These are phyloP conservation scores for Diadumene lineata DNA, from an alignment of 92 coral and sea anemone genomes.

Conservation along the genomic window DNA sequence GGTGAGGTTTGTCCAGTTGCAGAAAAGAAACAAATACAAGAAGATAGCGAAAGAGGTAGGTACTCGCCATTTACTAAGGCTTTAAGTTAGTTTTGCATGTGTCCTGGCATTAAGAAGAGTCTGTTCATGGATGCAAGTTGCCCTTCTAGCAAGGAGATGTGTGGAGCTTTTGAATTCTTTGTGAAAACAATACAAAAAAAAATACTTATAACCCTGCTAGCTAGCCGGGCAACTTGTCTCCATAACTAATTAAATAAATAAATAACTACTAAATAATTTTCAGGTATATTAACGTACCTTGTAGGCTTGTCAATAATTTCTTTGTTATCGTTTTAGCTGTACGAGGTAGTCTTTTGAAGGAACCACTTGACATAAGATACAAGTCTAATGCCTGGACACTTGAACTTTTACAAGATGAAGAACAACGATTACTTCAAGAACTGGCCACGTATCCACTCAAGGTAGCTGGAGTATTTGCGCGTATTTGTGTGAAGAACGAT, in stretches of 20 bases:
- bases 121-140: too few species aligned
- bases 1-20: not conserved
- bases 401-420: conserved; percentile 45
- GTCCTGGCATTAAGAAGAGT: too few species aligned
- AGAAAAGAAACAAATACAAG: not conserved
- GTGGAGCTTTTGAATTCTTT: too few species aligned
- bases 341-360: not conserved
- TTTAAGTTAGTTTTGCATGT: too few species aligned
- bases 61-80: too few species aligned
- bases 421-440: conserved; percentile 33
- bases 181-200: too few species aligned
- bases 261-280: too few species aligned
- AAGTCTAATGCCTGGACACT: conserved; percentile 17
- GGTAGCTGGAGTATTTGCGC: conserved; percentile 16
- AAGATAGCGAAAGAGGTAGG: not conserved
- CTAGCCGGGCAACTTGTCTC: too few species aligned
- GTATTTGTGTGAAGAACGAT: too few species aligned
- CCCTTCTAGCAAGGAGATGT: too few species aligned
- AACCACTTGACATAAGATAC: conserved; percentile 54
- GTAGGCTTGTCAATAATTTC: not conserved
- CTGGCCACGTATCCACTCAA: conserved; percentile 36
- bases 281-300: not conserved
- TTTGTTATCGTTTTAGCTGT: not conserved
- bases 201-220: too few species aligned
- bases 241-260: too few species aligned